These are phyloP conservation scores for Cossypha dichroa DNA, from an alignment of 2,797 vertebrate genomes.

Conservation along the genomic window DNA sequence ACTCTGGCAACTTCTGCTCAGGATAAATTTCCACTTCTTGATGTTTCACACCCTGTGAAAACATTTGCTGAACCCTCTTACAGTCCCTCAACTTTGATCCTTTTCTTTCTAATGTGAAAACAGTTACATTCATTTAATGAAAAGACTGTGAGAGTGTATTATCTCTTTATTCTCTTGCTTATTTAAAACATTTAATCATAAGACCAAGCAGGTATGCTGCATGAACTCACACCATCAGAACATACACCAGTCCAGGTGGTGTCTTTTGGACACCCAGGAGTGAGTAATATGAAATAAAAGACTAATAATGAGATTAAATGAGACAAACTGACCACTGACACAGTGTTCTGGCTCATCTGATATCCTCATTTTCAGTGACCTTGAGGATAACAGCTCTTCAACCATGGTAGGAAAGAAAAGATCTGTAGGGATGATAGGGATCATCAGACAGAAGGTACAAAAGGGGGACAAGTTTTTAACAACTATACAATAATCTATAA, in stretches of 20 bases:
- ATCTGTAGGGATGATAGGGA: neutral
- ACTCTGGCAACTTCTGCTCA: neutral
- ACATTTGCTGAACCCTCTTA: neutral
- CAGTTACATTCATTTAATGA: neutral
- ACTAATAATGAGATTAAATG: neutral
- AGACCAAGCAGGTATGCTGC: neutral
- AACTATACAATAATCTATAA: slow-evolving; percentile 16
- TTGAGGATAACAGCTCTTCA: neutral
- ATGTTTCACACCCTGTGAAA: neutral
- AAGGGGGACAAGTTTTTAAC: neutral
- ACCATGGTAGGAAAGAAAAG: neutral
- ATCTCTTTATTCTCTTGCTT: neutral
- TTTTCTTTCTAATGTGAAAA: neutral
- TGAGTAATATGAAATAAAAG: neutral
- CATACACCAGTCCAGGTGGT: neutral
- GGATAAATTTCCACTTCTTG: neutral
- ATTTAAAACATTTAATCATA: neutral
- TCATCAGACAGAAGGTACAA: neutral
- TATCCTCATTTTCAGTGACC: neutral
- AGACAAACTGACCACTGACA: neutral
- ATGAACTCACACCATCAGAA: neutral
- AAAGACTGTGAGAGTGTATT: neutral
- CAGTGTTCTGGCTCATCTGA: neutral
- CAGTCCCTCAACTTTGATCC: neutral
- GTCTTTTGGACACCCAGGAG: neutral